Base-by-base conservation (phyloP, 1,140 invertebrate species). In the Cydia fagiglandana region DNA sequence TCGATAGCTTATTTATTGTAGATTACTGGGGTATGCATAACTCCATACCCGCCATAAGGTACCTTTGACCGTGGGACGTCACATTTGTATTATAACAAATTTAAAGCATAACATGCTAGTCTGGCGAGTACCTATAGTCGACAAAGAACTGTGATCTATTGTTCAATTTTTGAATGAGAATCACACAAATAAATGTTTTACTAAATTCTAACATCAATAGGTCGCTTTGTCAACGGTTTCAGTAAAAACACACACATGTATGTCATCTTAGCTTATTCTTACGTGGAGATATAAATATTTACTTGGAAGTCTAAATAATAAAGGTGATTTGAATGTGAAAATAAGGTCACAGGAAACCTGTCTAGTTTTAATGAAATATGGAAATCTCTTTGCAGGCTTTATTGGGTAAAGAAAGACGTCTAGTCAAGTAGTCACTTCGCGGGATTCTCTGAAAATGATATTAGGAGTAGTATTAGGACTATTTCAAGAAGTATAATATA, bases 301-400 rank as follows among this genome's bases (percentile, higher is more conserved):
- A 61, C 7, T 61, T 24, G 20, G 2, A 12, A 61, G 20, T 61
- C 56, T 61, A 61, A 17, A 56, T 34, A 61, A 61, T 24, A 61
- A 61, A 61, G 20, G 56, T 24, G 56, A 24, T 4, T 61, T 61
- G 56, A 61, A 61, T 61, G 56, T 61, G 56, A 61, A 61, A 61
- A 61, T 61, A 61, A 61, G 56, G 56, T 61, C 56, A 24, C 56
- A 61, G 56, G 56, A 61, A 61, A 24, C 56, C 56, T 61, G 56
- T 61, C 56, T 61, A 20, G 56, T 61, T 61, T 61, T 24, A 61
- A 61, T 61, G n/a, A 24, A 61, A 61, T 61, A 61, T 61, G 20
- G 4, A 24, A 20, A 24, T 61, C 20, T 61, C 20, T 53, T 53
- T 53, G 20, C n/a, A 24, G 56, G 20, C 56, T 20, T 24, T 20